Conservation (phyloP, 2,797 vertebrate species). For the Muraenolepis orangiensis region DNA sequence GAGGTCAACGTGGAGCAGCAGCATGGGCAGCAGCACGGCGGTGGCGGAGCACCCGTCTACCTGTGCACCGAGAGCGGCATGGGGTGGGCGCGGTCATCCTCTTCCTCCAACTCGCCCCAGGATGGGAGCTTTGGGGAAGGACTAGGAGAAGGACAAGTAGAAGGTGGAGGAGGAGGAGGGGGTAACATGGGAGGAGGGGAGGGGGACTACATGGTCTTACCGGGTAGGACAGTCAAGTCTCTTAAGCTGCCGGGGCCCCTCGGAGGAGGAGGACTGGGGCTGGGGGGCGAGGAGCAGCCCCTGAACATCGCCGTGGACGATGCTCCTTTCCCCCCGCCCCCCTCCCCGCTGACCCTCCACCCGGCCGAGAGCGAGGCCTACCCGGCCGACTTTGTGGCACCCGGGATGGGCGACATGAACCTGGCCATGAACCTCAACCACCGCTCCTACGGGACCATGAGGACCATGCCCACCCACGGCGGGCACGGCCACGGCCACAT, state of each 20-base stretch:
- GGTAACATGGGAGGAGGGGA: too few relatives aligned
- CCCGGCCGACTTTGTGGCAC: constrained; percentile 80
- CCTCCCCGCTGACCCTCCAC: constrained; percentile 76
- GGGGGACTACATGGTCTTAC: constrained; percentile 98
- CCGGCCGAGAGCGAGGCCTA: constrained; percentile 84
- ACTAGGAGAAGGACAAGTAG: constrained; percentile 23
- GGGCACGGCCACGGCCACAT: constrained; percentile 68
- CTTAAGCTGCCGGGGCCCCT: constrained; percentile 81
- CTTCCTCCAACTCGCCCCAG: constrained; percentile 72
- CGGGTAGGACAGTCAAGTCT: constrained; percentile 88
- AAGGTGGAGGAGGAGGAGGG: constrained; percentile 59
- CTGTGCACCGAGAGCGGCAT: constrained; percentile 91
- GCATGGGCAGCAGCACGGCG: constrained; percentile 71
- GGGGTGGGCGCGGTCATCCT: constrained; percentile 84
- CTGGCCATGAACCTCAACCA: constrained; percentile 80
- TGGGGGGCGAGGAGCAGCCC: constrained; percentile 81
- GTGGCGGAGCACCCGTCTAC: constrained; percentile 81
- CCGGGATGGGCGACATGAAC: constrained; percentile 87
- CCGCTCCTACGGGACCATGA: constrained; percentile 91
- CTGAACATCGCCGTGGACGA: constrained; percentile 81
- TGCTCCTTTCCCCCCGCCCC: constrained; percentile 77
- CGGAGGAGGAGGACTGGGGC: constrained; percentile 61
- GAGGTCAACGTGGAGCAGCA: constrained; percentile 83
- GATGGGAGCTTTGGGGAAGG: constrained; percentile 65
- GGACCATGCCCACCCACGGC: constrained; percentile 85